Conservation (phyloP, 2,113 vertebrate species). For the Osmerus eperlanus region DNA sequence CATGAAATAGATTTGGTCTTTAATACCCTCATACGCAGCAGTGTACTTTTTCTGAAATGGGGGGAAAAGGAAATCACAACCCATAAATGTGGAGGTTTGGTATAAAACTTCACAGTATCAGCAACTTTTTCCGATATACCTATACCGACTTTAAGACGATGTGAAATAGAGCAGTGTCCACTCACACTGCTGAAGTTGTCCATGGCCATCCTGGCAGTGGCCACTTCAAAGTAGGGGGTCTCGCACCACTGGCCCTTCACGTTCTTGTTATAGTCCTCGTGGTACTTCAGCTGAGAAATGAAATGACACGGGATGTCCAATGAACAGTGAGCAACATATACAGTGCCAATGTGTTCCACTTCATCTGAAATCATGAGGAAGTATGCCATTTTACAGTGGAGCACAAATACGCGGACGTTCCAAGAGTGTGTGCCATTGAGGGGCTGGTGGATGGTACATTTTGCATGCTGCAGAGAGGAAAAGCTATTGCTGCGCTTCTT, state of each 20-base stretch:
- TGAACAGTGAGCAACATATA: no score
- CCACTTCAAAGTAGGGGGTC: slow-evolving; percentile 93
- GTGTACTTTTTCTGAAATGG: slow-evolving; percentile 86
- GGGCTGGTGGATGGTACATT: slow-evolving; percentile 17
- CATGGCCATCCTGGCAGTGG: slow-evolving; percentile 84
- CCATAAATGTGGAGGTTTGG: no score
- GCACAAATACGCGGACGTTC: no score
- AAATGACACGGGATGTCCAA: slow-evolving; percentile 3
- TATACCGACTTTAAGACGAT: no score
- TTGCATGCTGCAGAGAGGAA: no score
- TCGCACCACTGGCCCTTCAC: slow-evolving; percentile 95
- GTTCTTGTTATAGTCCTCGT: slow-evolving; percentile 89
- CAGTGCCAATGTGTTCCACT: no score
- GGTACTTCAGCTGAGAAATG: slow-evolving; percentile 84
- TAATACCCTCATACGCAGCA: slow-evolving; percentile 80
- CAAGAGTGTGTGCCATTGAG: no score
- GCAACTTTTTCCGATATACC: no score
- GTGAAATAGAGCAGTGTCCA: neutral
- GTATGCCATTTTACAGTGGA: no score
- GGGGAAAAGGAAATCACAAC: neutral
- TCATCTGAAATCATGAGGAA: no score
- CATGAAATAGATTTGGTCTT: slow-evolving; percentile 98
- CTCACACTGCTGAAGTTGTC: slow-evolving; percentile 89
- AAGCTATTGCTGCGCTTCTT: neutral
- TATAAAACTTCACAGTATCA: no score